Evolutionary conservation across 2,797 vertebrate species (phyloP), one percentile per base, ranked within the genome.

Genomic region (Lepus townsendii): DNA sequence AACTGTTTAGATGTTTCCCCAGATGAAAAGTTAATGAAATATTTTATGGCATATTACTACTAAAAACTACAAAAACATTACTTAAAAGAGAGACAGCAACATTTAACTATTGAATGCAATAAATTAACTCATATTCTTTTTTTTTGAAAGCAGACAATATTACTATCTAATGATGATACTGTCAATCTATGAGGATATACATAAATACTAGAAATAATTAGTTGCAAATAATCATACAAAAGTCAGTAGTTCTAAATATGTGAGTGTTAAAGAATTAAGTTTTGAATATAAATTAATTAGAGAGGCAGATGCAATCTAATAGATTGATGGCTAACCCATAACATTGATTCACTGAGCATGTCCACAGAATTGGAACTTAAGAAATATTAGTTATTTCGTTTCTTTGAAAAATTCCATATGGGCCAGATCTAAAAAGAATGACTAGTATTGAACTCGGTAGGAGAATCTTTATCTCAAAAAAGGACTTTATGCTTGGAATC

Each of bases 141-240:
- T 95, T 95, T 90, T 71, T 35, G 80, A 91, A 96, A 78, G 27
- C 17, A 88, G 2, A 8, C 9, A 73, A 47, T 72, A 85, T 91
- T 72, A 87, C n/a, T 26, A 77, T 52, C 65, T 68, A 50, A 90
- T 66, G 83, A 86, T 27, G 42, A 78, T n/a, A 80, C 11, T 82
- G 24, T 89, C 27, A 65, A 63, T 91, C n/a, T 77, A 86, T 92
- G 83, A 90, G 50, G 42, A 42, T 10, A 35, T 54, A 71, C 54
- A 60, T 71, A 86, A 79, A 71, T 76, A 47, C n/a, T 73, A 85
- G n/a, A 77, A 93, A 89, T 57, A 91, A 69, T 57, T 84, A 78
- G 38, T 71, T 76, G 30, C 8, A 89, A 95, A 90, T 75, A 71
- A 80, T 68, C 57, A 88, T n/a, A 57, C 38, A 85, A 94, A 76